Conservation (phyloP, 1,140 invertebrate genomes). For the Acyrthosiphon pisum region DNA sequence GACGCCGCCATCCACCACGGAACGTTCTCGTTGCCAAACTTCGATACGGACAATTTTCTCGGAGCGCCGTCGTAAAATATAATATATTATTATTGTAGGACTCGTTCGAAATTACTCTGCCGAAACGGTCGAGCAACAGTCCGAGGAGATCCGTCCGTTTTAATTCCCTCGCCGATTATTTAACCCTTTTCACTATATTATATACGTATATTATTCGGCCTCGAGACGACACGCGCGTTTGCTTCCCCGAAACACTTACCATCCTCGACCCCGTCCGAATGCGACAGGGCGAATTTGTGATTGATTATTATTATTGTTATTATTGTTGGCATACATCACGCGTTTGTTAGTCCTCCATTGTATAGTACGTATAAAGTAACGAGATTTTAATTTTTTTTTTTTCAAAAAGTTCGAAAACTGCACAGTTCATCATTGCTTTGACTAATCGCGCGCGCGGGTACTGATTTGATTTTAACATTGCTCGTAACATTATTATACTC, state of each 20-base stretch:
- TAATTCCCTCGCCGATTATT: neutral
- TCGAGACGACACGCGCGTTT: neutral
- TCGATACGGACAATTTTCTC: neutral
- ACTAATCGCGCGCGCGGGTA: neutral
- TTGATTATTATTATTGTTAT: neutral
- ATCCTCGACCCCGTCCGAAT: neutral
- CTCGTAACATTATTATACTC: neutral
- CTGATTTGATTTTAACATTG: neutral
- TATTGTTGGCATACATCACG: neutral
- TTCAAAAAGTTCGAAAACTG: neutral
- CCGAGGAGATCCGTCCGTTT: neutral
- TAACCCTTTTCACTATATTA: neutral
- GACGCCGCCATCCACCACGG: neutral
- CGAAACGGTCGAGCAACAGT: constrained; percentile 1
- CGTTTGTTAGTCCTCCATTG: neutral
- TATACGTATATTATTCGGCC: neutral
- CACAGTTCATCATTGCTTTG: neutral
- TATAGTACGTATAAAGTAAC: neutral
- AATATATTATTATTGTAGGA: neutral
- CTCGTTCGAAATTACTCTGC: neutral
- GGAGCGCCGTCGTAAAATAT: neutral
- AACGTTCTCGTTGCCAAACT: neutral
- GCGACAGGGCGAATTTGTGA: neutral
- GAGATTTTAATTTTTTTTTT: neutral
- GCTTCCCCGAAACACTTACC: neutral